phyloP scores from a whole-genome alignment of 2,797 vertebrate species.

The Ctenosaura bakeri region DNA sequence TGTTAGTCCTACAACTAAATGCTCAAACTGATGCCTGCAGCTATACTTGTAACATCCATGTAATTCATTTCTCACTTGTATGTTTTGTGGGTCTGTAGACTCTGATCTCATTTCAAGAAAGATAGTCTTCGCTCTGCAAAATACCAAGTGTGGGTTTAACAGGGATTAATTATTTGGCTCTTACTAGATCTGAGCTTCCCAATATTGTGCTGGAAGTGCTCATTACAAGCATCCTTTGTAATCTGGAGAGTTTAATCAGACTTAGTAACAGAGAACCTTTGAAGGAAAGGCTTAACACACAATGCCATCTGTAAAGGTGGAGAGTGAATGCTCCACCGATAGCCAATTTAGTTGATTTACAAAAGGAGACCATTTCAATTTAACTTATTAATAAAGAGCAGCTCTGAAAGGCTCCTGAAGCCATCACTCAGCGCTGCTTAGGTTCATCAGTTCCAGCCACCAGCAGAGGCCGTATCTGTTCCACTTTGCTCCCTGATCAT shows the following conservation, averaged over 20 bases:
- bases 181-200: accelerated
- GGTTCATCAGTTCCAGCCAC: not conserved
- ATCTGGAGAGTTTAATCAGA: not conserved
- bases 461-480: accelerated
- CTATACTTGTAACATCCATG: not conserved
- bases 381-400: not conserved
- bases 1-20: not conserved
- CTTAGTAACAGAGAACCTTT: conserved; percentile 30
- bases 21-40: not conserved
- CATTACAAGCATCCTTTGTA: not conserved
- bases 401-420: not conserved
- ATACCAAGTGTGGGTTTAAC: conserved; percentile 12
- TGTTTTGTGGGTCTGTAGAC: not conserved
- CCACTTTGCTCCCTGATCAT: not conserved
- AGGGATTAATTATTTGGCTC: conserved; percentile 33
- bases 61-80: conserved; percentile 6
- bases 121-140: not conserved
- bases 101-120: not conserved
- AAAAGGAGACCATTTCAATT: conserved; percentile 4
- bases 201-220: not conserved
- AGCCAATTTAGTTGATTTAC: not conserved
- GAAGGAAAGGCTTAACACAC: conserved; percentile 16
- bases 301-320: conserved; percentile 24
- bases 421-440: not conserved
- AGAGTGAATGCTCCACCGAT: conserved; percentile 7